Conservation (phyloP, 2,113 vertebrate genomes). For the Girardinichthys multiradiatus region DNA sequence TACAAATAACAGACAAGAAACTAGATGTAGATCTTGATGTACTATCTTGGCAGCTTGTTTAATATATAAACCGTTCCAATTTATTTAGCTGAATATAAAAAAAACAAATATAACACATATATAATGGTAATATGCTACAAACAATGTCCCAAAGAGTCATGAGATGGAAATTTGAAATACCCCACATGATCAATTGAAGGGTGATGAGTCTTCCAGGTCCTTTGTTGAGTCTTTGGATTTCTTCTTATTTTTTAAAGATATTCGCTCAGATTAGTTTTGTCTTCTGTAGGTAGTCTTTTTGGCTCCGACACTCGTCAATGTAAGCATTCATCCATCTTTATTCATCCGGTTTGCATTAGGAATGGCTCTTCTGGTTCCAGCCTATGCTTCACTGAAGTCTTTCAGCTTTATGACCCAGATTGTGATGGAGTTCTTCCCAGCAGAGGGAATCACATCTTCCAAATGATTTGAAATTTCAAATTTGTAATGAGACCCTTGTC, state of each 20-base stretch:
- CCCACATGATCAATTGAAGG: background rate
- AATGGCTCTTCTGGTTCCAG: background rate
- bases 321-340: background rate
- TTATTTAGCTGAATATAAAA: too few species aligned
- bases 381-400: background rate
- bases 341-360: conserved; percentile 1
- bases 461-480: too few species aligned
- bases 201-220: background rate
- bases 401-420: background rate
- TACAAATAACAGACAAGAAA: too few species aligned
- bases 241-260: background rate
- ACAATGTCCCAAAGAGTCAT: background rate
- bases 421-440: conserved; percentile 37
- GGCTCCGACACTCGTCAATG: background rate
- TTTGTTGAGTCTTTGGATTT: background rate
- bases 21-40: too few species aligned
- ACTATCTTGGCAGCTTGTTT: too few species aligned
- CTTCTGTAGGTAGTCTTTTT: background rate
- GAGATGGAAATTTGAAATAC: background rate
- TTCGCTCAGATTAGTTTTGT: background rate
- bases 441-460: conserved; percentile 61
- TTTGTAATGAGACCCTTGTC: too few species aligned
- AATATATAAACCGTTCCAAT: too few species aligned
- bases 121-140: too few species aligned
- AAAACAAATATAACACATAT: too few species aligned